Evolutionary conservation across 2,888 invertebrate species (phyloP), one percentile per base, ranked within the genome.

Genomic region (Eustalomyia histrio): DNA sequence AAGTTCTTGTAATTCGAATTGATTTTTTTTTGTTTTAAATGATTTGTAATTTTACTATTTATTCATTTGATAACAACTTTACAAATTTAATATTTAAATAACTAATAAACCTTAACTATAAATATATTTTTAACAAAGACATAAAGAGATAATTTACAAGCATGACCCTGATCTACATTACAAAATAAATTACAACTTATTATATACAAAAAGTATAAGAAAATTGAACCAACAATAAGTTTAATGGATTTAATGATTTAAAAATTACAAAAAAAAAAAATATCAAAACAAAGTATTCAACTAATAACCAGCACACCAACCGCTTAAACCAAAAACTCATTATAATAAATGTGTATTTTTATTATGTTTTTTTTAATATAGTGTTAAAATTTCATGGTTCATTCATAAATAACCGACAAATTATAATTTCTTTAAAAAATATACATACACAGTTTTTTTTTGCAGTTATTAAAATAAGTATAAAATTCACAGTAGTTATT

Each of bases 141-240:
- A 39, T 10, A 12, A 12, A 64, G 52, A 50, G 64, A 64, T 16
- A 50, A 50, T 35, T 12, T 35, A 6, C 39, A 52, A 53, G 53
- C 65, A 53, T 65, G 53, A 53, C 65, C 65, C 39, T 67, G 65
- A 67, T 67, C 65, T 53, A 67, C 65, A 67, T 55, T 53, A 21
- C n/a, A n/a, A 55, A 21, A n/a, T 53, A 39, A 39, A 12, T 39
- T 39, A 39, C 14, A 39, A 12, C 39, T 39, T 14, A 2, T 39
- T 10, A 12, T 12, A 39, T 5, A 39, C 2, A 7, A 8, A 29
- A 14, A 3, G 12, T 39, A 39, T 39, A 39, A 39, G 14, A 39
- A 12, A 39, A 39, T 10, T 7, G 12, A 39, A 12, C 39, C 39
- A 39, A 39, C 39, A 39, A 12, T 35, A 35, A 35, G 35, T 35